These are phyloP conservation scores for Elgaria multicarinata DNA, from an alignment of 2,113 vertebrate species.

Conservation along the genomic window DNA sequence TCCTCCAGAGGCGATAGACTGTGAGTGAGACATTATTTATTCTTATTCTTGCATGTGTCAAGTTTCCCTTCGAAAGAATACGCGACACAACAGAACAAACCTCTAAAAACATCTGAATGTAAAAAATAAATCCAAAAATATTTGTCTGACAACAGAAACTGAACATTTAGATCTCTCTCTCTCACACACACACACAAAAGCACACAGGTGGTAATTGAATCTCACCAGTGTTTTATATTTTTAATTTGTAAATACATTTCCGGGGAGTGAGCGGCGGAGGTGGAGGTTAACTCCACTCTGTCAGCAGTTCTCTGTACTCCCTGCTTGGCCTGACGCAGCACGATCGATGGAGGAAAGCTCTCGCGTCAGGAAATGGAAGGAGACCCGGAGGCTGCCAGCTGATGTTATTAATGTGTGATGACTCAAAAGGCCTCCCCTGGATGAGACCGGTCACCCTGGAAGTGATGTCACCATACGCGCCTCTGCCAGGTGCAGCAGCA, in stretches of 20 bases:
- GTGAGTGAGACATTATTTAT: background rate
- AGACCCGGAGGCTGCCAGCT: background rate
- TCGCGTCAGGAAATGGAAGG: background rate
- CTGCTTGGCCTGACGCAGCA: background rate
- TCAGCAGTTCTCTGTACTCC: background rate
- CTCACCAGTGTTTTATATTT: background rate
- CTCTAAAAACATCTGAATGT: background rate
- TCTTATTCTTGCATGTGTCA: background rate
- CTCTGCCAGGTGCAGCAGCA: conserved; percentile 22
- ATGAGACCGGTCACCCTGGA: background rate
- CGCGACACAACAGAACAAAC: background rate
- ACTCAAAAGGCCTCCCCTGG: background rate
- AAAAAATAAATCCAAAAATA: background rate
- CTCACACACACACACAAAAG: background rate
- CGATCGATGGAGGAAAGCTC: background rate
- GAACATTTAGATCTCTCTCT: background rate
- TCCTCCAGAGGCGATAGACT: no score
- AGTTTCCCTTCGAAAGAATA: background rate
- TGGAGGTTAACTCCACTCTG: background rate
- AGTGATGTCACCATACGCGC: conserved; percentile 19
- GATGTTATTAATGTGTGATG: background rate
- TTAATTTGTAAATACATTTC: background rate
- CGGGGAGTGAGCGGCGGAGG: background rate
- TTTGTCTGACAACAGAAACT: background rate
- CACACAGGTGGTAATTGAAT: background rate